A percentile compares a stretch with the other conserved stretches of the same genome.
phyloP scores from a whole-genome alignment of 2,113 vertebrate species.

The Stercorarius parasiticus region DNA sequence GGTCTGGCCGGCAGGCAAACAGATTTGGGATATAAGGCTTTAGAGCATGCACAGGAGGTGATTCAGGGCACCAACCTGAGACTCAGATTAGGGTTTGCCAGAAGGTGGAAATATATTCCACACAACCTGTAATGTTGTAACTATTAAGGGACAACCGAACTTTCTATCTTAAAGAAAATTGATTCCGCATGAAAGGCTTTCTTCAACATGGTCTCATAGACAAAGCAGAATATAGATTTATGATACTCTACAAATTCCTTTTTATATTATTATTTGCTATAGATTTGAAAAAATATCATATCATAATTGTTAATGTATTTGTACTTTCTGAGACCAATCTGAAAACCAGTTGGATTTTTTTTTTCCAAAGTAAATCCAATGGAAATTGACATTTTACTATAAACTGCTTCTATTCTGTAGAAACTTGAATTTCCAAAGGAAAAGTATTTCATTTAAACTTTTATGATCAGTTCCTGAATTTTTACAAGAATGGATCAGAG shows the following conservation, averaged over 20 bases:
- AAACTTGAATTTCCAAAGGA: neutral
- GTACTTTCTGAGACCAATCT: neutral
- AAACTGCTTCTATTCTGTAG: neutral
- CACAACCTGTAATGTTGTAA: neutral
- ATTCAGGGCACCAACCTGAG: neutral
- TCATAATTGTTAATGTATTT: neutral
- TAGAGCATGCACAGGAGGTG: neutral
- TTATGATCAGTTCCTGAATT: neutral
- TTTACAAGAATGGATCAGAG: neutral
- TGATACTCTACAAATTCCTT: neutral
- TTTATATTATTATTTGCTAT: neutral
- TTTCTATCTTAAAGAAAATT: neutral
- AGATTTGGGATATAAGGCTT: neutral
- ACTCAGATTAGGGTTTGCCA: neutral
- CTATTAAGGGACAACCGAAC: neutral
- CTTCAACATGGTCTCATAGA: neutral
- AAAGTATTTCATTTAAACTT: neutral
- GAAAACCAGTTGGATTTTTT: too few relatives aligned
- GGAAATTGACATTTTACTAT: neutral
- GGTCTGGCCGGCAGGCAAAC: neutral
- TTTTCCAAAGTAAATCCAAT: neutral
- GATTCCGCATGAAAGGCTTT: neutral
- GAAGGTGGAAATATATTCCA: neutral
- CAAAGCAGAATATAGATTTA: neutral
- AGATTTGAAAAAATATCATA: neutral